Base-by-base conservation (phyloP, 2,888 invertebrate species). In the Eupithecia exiguata region DNA sequence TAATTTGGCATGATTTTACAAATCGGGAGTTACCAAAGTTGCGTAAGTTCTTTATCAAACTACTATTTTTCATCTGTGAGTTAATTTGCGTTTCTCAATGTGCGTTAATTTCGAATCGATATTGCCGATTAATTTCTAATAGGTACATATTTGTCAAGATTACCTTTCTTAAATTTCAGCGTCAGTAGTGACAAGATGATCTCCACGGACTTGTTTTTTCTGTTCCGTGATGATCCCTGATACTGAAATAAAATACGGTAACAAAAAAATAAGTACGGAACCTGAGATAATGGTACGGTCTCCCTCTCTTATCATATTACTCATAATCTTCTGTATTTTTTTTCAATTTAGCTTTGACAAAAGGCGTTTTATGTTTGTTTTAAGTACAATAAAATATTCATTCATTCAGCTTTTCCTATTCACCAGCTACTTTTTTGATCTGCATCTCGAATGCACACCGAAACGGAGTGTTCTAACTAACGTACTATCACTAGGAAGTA, bases 401-500 rank as follows among this genome's bases (percentile, higher is more conserved):
- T 30, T 4, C 2, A 30, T 3, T 30, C 30, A 30, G 30, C 30
- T 30, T 30, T 5, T 9, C 36, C 36, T 7, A 36, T 36, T 36
- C 9, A 36, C 36, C 9, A 38, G 16, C 12, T 14, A 58, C 25
- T 21, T 25, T 14, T 58, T 53, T 70, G 18, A 68, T 40, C 68
- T 71, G 66, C 67, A n/a, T 0, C 86, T 86, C 78, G 84, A 85
- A 81, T 87, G 83, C n/a, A n/a, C n/a, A n/a, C 79, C 84, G 80
- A 88, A 89, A 86, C 86, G 84, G 82, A 84, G 83, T 77, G 83
- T 18, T 38, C 65, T 40, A 38, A 76, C 80, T 82, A 83, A 88
- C 91, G 90, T 90, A 89, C 83, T 86, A 87, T 87, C 86, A 80
- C 70, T 80, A 86, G 87, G 86, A 86, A 84, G 83, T 81, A 89